These are phyloP conservation scores for Tethya wilhelma DNA, from an alignment of 37 sponge, comb jelly and placozoan genomes.

Conservation along the genomic window DNA sequence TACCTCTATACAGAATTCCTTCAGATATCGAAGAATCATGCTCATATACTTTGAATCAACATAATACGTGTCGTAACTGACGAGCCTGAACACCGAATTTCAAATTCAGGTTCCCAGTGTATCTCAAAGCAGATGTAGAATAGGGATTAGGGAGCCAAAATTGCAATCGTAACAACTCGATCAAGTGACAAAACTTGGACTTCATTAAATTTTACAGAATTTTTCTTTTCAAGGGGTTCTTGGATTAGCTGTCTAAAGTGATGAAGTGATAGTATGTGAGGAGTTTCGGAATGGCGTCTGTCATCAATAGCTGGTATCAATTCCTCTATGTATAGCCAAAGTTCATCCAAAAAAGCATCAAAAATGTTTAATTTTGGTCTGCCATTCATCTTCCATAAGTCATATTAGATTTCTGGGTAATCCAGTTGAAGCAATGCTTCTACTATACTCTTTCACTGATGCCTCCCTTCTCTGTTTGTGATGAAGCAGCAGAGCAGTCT, in stretches of 20 bases:
- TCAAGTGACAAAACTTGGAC: not conserved
- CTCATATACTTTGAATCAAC: slow-evolving; percentile 16
- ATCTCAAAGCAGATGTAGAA: not conserved
- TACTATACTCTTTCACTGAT: slow-evolving; percentile 8
- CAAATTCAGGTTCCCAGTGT: slow-evolving; percentile 18
- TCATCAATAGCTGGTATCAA: slow-evolving; percentile 30
- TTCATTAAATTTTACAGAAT: not conserved
- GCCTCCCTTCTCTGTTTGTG: not conserved
- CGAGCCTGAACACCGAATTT: slow-evolving; percentile 16
- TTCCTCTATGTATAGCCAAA: slow-evolving; percentile 3
- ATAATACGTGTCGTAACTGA: slow-evolving; percentile 2
- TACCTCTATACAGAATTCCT: not conserved
- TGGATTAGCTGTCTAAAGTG: not conserved
- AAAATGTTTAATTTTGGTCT: not conserved
- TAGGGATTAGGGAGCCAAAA: slow-evolving; percentile 27
- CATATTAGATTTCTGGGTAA: slow-evolving; percentile 1
- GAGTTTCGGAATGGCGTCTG: slow-evolving; percentile 3
- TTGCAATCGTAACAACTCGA: slow-evolving; percentile 10
- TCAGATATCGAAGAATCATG: not conserved
- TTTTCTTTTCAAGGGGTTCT: not conserved
- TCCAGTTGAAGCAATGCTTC: slow-evolving; percentile 3
- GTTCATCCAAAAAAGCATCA: slow-evolving; percentile 13
- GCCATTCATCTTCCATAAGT: slow-evolving; percentile 8
- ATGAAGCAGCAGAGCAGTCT: slow-evolving; percentile 4
- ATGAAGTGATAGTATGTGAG: slow-evolving; percentile 9